phyloP scores from a whole-genome alignment of 2,888 invertebrate genomes.

The Argynnis bischoffii region DNA sequence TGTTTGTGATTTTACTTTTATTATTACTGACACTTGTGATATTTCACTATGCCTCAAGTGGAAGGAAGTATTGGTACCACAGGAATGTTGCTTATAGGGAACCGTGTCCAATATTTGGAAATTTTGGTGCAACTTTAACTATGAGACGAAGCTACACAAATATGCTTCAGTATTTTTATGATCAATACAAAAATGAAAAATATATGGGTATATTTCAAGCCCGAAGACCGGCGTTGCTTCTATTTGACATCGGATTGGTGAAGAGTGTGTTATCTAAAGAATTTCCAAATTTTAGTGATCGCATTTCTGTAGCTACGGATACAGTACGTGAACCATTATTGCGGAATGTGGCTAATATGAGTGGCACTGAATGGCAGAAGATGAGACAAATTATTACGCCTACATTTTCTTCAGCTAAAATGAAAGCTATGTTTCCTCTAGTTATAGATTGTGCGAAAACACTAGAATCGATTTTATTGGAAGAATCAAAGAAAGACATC shows the following conservation, averaged over 20 bases:
- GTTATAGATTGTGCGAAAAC: conserved; percentile 67
- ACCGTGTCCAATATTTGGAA: conserved; percentile 77
- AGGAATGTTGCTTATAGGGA: conserved; percentile 73
- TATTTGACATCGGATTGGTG: conserved; percentile 67
- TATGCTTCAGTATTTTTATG: conserved; percentile 68
- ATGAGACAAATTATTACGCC: conserved; percentile 75
- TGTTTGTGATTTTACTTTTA: conserved; percentile 56
- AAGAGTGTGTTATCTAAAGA: conserved; percentile 67
- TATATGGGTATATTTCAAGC: conserved; percentile 76
- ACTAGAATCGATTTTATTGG: conserved; percentile 55
- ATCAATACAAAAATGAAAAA: conserved; percentile 59
- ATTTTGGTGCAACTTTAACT: conserved; percentile 71
- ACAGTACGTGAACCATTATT: conserved; percentile 72
- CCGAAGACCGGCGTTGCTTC: conserved; percentile 69
- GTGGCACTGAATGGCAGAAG: conserved; percentile 73
- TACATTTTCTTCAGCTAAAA: conserved; percentile 76
- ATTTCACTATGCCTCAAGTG: conserved; percentile 66
- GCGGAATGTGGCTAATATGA: conserved; percentile 74
- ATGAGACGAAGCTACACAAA: conserved; percentile 69
- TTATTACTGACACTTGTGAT: conserved; percentile 58
- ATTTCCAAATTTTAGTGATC: conserved; percentile 68
- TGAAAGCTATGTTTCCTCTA: conserved; percentile 78
- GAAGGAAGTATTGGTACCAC: conserved; percentile 70
- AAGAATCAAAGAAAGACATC: conserved; percentile 56
- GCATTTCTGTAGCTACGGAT: conserved; percentile 69